Evolutionary conservation across 2,113 vertebrate species (phyloP), one percentile per base, ranked within the genome.

Genomic region (Heliornis fulica): DNA sequence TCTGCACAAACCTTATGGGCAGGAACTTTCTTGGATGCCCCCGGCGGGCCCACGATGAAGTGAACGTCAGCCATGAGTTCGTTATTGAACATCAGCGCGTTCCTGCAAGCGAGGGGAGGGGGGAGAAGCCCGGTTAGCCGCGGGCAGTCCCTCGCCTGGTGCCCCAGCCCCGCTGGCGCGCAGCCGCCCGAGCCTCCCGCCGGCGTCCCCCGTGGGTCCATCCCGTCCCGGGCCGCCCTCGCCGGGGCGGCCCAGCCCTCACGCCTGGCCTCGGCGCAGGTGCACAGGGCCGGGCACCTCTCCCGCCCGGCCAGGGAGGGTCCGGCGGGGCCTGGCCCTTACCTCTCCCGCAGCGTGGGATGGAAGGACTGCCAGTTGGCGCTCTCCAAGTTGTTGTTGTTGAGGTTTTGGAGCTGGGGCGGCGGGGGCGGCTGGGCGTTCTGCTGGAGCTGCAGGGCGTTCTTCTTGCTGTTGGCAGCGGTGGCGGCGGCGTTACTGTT

Each of bases 61-160:
- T 99, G 99, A 84, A 99, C 98, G 32, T 99, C 99, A 7, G 99
- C 99, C 99, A 99, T 99, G 96, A 99, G 99, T 97, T 99, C 99
- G 96, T 99, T 99, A 98, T 99, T 99, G 96, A 99, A 99, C 99
- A 99, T 99, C 93, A 99, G 97, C 71, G 99, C 99, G 94, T 99
- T 99, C 98, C 99, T 99, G 97, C 69, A 95, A 87, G 94, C 93
- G 80, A 95, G 89, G 87, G 94, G 91, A 96, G 70, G 61, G 89
- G 71, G 90, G 83, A 94, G 77, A 94, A 89, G 87, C 66, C 70
- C 41, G 15, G 61, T 93, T 64, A 94, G 92, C 66, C 23, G 53
- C 46, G 51, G 85, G 69, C 82, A 69, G 75, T 41, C 56, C 86
- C 79, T 79, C n/a, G 32, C 76, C 75, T 46, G 65, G 31, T 15